A percentile compares a stretch with the other conserved stretches of the same genome.
These are phyloP conservation scores for Laspeyria flexula DNA, from an alignment of 2,888 invertebrate species.

Conservation along the genomic window DNA sequence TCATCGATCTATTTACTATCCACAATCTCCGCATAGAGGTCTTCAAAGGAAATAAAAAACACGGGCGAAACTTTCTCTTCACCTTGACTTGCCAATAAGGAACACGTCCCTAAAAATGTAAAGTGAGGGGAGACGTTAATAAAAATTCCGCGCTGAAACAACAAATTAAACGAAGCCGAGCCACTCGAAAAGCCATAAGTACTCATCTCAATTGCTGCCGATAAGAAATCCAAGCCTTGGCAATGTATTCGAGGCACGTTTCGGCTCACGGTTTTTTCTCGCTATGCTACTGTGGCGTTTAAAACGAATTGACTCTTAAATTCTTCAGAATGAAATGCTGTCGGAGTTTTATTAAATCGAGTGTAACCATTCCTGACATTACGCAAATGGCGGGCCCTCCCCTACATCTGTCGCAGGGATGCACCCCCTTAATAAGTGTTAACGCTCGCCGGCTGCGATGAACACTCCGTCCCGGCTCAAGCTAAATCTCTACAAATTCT, in stretches of 20 bases:
- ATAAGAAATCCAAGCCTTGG: slow-evolving; percentile 85
- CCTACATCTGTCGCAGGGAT: slow-evolving; percentile 86
- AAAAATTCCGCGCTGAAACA: slow-evolving; percentile 85
- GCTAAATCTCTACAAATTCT: slow-evolving; percentile 86
- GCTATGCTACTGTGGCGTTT: slow-evolving; percentile 81
- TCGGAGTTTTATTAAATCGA: slow-evolving; percentile 86
- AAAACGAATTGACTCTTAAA: slow-evolving; percentile 86
- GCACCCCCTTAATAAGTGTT: slow-evolving; percentile 86
- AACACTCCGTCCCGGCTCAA: slow-evolving; percentile 79
- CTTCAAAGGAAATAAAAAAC: slow-evolving; percentile 50
- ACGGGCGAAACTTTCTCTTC: slow-evolving; percentile 61
- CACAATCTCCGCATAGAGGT: slow-evolving; percentile 31
- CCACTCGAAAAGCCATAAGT: slow-evolving; percentile 86
- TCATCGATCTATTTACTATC: slow-evolving; percentile 47
- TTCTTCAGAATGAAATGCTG: slow-evolving; percentile 85
- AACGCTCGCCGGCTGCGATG: slow-evolving; percentile 84
- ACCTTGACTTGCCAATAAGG: slow-evolving; percentile 68
- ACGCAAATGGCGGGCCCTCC: slow-evolving; percentile 85
- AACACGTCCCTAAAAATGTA: slow-evolving; percentile 73
- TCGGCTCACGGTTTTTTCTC: slow-evolving; percentile 83
- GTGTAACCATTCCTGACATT: slow-evolving; percentile 86
- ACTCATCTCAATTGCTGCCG: slow-evolving; percentile 86
- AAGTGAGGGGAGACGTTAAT: slow-evolving; percentile 83
- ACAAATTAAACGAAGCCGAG: slow-evolving; percentile 86
- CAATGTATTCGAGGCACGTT: slow-evolving; percentile 85